Base-by-base conservation (phyloP, 2,113 vertebrate species). In the Tenebrosternarchus preto region DNA sequence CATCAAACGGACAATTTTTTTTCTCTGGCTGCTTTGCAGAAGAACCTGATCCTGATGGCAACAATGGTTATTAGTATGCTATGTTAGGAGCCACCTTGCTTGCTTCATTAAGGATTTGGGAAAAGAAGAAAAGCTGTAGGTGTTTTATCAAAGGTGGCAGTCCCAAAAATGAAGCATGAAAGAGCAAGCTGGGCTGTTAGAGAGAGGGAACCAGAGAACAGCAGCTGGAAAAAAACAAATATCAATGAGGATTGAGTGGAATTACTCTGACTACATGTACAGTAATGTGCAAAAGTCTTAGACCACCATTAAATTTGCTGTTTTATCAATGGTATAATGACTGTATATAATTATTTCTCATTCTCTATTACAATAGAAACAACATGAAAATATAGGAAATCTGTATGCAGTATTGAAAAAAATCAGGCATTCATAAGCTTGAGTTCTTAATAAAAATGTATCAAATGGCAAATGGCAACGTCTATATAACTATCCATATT, bases 101-200 rank as follows among this genome's bases (percentile, higher is more conserved):
- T 22, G 64, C 64, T 68, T 39, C 33, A 33, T 39, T 68, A 68
- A 68, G 64, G 20, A 31, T 66, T 66, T 9, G 63, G 63, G 64
- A 7, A 6, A 12, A 68, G 33, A 22, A 68, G 20, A 68, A 68
- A n/a, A 22, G 20, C 31, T 39, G 33, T 12, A 20, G 64, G 64
- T 68, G 64, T n/a, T 68, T 68, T 39, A 68, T 68, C 64, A 39
- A 39, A 68, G 19, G 64, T 20, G 33, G 39, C 64, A 39, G 64
- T 39, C 64, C 64, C 31, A 68, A 68, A 68, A 68, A 68, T 68
- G 33, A 39, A 20, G 20, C 64, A n/a, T 8, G 6, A 68, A 33
- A 68, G 64, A 39, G 20, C 9, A 20, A 36, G 29, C 9, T 50
- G 43, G 43, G 33, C 3, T 36, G 33, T 36, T 36, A 64, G 27